phyloP scores from a whole-genome alignment of 1,140 invertebrate species.

The Sycobia sp. region DNA sequence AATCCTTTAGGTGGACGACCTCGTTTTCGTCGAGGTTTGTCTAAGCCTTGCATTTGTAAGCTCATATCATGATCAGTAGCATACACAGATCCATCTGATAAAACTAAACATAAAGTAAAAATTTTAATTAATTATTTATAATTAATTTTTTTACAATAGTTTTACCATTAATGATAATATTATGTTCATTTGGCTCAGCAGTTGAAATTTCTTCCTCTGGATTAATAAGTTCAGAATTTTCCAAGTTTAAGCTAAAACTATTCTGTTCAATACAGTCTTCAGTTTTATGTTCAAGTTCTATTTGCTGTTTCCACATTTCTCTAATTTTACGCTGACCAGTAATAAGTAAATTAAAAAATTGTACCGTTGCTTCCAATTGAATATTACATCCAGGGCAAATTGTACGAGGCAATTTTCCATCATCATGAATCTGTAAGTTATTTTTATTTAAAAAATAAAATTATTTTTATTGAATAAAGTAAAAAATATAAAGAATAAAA shows the following conservation, averaged over 20 bases:
- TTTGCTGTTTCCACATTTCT: slow-evolving; percentile 61
- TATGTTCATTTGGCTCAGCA: slow-evolving; percentile 18
- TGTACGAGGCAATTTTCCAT: slow-evolving; percentile 70
- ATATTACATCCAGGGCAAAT: slow-evolving; percentile 78
- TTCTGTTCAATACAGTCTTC: slow-evolving; percentile 34
- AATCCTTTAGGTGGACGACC: slow-evolving; percentile 69
- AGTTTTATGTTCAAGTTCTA: slow-evolving; percentile 49
- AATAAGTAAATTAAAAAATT: slow-evolving; percentile 73
- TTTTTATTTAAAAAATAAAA: too few species aligned
- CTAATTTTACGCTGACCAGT: slow-evolving; percentile 69
- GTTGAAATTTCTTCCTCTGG: slow-evolving; percentile 1
- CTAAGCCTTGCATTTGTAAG: slow-evolving; percentile 68
- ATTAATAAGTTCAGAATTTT: slow-evolving; percentile 14
- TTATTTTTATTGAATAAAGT: too few species aligned
- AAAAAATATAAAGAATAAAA: too few species aligned
- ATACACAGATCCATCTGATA: slow-evolving; percentile 64
- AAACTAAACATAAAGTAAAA: slow-evolving; percentile 50
- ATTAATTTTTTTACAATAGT: slow-evolving; percentile 12
- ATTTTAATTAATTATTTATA: slow-evolving; percentile 12
- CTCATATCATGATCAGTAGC: slow-evolving; percentile 64
- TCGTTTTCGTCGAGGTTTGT: slow-evolving; percentile 70
- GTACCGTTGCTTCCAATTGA: slow-evolving; percentile 72
- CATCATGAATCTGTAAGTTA: slow-evolving; percentile 67
- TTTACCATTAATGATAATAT: slow-evolving; percentile 32
- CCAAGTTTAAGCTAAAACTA: slow-evolving; percentile 13